Base-by-base conservation (phyloP, 2,113 vertebrate species). In the Egretta garzetta region DNA sequence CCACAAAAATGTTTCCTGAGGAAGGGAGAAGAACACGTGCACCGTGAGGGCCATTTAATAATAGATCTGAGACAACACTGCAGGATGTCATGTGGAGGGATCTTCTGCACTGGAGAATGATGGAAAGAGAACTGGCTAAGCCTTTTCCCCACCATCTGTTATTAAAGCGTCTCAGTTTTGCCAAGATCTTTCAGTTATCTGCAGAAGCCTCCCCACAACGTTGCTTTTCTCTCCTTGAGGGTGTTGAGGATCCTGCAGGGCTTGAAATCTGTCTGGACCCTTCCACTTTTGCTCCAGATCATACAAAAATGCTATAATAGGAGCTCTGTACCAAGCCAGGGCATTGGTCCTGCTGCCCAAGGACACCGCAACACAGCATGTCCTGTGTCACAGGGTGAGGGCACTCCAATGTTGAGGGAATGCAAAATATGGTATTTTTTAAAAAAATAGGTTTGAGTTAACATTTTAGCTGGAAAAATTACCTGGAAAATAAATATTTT, bases 61-160 rank as follows among this genome's bases (percentile, higher is more conserved):
- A 86, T 55, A 94, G 53, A 72, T 45, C 68, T 86, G 53, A 88
- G 47, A 27, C 0, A 3, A 41, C 62, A 28, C 58, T 2, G 1
- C 80, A 91, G 84, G 63, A 80, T 93, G 85, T 86, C 76, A 84
- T 45, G 58, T 64, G 68, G 58, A 80, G 88, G 88, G 72, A 94
- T 76, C 85, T 80, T 91, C 87, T 93, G 74, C 74, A 32, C 67
- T 58, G 52, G 72, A 37, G 56, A 85, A 37, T 93, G 87, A 86
- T 86, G 47, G 80, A 88, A 88, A 79, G 56, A 86, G 80, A 89
- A 84, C 79, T 72, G 58, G 81, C 81, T 84, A 92, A 88, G 62
- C 22, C 28, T 93, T 75, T 86, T 82, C 67, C 43, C 73, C 45
- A 41, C 90, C 90, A 88, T 96, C 87, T 95, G 92, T 95, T 96